phyloP scores from a whole-genome alignment of 2,797 vertebrate species.

The Anniella stebbinsi region DNA sequence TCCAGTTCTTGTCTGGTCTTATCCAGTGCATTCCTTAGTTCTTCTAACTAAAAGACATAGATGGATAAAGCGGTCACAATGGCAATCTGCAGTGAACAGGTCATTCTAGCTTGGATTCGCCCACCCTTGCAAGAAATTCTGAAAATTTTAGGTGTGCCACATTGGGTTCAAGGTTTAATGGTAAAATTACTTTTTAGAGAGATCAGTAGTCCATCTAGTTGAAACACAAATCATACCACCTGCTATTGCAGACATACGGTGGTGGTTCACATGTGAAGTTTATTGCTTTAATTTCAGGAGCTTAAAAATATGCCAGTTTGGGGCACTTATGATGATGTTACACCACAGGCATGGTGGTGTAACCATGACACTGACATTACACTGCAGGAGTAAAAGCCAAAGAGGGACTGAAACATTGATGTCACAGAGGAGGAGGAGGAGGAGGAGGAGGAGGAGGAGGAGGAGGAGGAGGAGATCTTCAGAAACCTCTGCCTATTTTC shows the following conservation, averaged over 20 bases:
- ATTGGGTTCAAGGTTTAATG: neutral
- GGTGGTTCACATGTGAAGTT: neutral
- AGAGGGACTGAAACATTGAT: neutral
- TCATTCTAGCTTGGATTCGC: neutral
- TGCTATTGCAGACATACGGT: neutral
- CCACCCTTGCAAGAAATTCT: neutral
- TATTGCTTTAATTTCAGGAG: neutral
- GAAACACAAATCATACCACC: no score
- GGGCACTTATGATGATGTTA: neutral
- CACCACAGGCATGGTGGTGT: neutral
- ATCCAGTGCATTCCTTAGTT: constrained; percentile 93
- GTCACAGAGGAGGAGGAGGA: neutral
- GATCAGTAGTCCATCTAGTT: neutral
- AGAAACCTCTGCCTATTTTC: neutral
- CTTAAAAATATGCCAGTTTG: neutral
- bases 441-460: no score
- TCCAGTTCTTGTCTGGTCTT: constrained; percentile 97
- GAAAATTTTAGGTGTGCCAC: neutral
- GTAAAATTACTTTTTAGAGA: neutral
- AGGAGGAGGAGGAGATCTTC: neutral
- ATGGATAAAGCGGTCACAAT: constrained; percentile 17
- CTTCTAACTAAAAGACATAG: constrained; percentile 88
- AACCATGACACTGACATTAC: neutral
- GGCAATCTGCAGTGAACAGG: neutral
- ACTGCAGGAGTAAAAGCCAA: neutral